These are phyloP conservation scores for Acanthisitta chloris DNA, from an alignment of 2,113 vertebrate species.

Conservation along the genomic window DNA sequence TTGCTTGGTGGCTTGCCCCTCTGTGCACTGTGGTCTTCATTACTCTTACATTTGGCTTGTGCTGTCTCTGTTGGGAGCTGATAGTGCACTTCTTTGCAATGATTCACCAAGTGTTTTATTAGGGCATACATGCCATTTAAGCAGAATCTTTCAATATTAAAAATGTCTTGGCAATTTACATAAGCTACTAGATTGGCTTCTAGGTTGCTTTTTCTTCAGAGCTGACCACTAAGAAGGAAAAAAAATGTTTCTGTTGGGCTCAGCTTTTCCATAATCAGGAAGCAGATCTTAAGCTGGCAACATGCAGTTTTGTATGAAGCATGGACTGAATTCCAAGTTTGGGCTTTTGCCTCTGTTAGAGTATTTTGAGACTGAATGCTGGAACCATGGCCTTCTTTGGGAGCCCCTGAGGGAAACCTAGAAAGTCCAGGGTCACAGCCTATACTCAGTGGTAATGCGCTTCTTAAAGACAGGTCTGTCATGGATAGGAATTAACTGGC, in stretches of 20 bases:
- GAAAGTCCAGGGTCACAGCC: neutral
- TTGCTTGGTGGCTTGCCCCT: neutral
- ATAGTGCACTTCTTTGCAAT: neutral
- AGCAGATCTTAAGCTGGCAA: neutral
- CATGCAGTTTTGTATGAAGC: neutral
- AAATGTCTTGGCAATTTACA: neutral
- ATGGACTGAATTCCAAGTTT: neutral
- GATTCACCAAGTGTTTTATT: neutral
- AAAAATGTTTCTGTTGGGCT: neutral
- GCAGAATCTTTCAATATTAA: neutral
- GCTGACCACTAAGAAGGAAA: neutral
- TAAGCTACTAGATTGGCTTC: neutral
- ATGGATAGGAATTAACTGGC: neutral
- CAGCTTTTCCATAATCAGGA: neutral
- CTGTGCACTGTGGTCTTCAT: neutral
- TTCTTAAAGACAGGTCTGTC: neutral
- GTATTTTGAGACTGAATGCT: neutral
- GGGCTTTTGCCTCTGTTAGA: neutral
- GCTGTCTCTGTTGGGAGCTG: neutral
- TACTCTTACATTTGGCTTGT: neutral
- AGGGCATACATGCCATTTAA: neutral
- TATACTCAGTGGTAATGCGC: neutral
- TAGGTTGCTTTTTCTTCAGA: neutral
- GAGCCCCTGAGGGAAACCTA: neutral
- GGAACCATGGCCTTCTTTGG: neutral